Evolutionary conservation across 2,797 vertebrate species (phyloP), one percentile per base, ranked within the genome.

Genomic region (Poeciliopsis infans): DNA sequence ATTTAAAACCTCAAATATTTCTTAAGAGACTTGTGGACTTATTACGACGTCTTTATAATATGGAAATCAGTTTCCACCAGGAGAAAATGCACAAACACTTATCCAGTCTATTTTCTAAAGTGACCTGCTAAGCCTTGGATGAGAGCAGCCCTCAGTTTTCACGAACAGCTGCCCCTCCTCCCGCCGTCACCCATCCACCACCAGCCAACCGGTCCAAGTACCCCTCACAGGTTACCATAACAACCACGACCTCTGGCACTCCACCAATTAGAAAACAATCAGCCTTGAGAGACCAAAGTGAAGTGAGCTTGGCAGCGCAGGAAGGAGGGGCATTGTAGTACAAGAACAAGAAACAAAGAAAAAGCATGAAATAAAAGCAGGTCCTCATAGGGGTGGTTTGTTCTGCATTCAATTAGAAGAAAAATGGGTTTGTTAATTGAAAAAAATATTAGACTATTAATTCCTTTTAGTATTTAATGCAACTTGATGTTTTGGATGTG

Each of bases 251-350:
- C 94, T 94, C 93, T 92, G 86, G 94, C 92, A 89, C 92, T 94
- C 90, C 85, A 92, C 94, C 94, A 95, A 95, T 96, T 96, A 95
- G 93, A 95, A 95, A 93, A 94, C 93, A 95, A 95, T 96, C 94
- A 95, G 84, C 84, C 84, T 88, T 87, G 85, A 91, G 87, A 92
- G 85, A 88, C 43, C 68, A 73, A 83, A 91, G 86, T 83, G 86
- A 85, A 87, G 88, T 47, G 83, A 88, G 84, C 64, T 68, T n/a
- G 79, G 83, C 81, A 79, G 81, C 55, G 59, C 55, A 76, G 74
- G 79, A 15, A 4, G 59, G 78, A 68, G 72, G 11, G 66, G 77
- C 46, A 74, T 79, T 81, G 83, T 77, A 68, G 81, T 36, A 15
- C 73, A 79, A 33, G 80, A 81, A 79, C 43, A 64, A 86, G 83